Evolutionary conservation across 2,797 vertebrate genomes (phyloP).

Genomic region (Cossypha heuglini): DNA sequence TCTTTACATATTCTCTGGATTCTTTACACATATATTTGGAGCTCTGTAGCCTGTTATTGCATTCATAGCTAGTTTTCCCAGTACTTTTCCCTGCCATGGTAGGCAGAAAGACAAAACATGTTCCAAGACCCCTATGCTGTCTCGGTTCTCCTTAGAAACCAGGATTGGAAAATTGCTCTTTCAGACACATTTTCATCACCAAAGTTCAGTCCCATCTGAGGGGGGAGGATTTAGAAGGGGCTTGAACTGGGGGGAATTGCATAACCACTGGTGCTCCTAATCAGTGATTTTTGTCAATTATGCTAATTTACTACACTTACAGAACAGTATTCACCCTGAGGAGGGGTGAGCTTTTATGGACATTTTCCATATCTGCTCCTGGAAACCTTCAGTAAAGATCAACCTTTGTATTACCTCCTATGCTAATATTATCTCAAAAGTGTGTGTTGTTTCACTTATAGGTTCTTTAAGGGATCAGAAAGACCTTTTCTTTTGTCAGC

Average conservation of each 20-base stretch:
- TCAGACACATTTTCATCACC: background rate
- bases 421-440: background rate
- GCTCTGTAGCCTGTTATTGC: background rate
- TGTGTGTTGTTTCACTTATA: background rate
- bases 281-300: background rate
- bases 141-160: background rate
- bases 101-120: background rate
- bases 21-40: background rate
- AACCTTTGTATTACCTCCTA: background rate
- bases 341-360: background rate
- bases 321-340: background rate
- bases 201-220: background rate
- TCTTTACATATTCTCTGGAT: background rate
- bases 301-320: background rate
- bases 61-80: background rate
- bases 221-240: background rate
- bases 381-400: background rate
- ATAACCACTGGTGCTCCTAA: background rate
- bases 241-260: background rate
- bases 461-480: background rate
- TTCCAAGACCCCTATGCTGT: background rate
- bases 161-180: background rate
- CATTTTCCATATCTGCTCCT: background rate
- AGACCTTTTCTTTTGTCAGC: background rate
- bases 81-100: background rate